Conservation (phyloP, 2,797 vertebrate species). For the Crenichthys baileyi region DNA sequence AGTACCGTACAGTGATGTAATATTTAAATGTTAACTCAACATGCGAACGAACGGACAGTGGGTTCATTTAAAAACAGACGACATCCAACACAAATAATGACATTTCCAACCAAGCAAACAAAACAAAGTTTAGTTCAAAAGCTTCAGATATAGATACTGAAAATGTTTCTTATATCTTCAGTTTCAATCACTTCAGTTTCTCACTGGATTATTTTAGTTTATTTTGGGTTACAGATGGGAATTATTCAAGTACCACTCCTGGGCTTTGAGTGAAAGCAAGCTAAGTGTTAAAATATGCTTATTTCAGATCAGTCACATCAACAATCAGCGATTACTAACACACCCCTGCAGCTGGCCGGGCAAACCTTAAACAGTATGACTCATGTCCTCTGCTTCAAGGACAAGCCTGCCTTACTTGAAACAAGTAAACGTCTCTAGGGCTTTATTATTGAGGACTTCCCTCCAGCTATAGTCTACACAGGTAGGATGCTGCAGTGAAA, state of each 20-base stretch:
- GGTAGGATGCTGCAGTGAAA: slow-evolving; percentile 49
- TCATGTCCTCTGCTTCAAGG: slow-evolving; percentile 50
- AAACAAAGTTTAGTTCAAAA: not conserved
- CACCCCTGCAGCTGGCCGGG: slow-evolving; percentile 1
- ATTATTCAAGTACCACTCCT: not conserved
- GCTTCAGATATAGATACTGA: not conserved
- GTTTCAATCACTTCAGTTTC: not conserved
- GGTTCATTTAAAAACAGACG: too few relatives aligned
- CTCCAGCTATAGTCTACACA: slow-evolving; percentile 40
- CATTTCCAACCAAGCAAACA: not conserved
- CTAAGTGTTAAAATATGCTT: not conserved
- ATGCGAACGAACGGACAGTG: too few relatives aligned
- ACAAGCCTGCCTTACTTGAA: slow-evolving; percentile 43
- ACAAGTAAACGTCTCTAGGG: slow-evolving; percentile 42
- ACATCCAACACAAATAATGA: not conserved
- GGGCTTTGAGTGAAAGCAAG: not conserved
- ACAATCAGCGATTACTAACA: slow-evolving; percentile 1
- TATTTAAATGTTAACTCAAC: not conserved
- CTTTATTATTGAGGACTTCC: slow-evolving; percentile 60
- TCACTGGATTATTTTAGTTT: not conserved
- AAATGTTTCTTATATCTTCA: not conserved
- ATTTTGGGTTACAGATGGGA: not conserved
- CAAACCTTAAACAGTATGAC: slow-evolving; percentile 22
- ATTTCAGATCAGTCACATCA: slow-evolving; percentile 12
- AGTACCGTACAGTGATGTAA: not conserved